Evolutionary conservation across 2,888 invertebrate genomes (phyloP).

Genomic region (Melanophora roralis): DNA sequence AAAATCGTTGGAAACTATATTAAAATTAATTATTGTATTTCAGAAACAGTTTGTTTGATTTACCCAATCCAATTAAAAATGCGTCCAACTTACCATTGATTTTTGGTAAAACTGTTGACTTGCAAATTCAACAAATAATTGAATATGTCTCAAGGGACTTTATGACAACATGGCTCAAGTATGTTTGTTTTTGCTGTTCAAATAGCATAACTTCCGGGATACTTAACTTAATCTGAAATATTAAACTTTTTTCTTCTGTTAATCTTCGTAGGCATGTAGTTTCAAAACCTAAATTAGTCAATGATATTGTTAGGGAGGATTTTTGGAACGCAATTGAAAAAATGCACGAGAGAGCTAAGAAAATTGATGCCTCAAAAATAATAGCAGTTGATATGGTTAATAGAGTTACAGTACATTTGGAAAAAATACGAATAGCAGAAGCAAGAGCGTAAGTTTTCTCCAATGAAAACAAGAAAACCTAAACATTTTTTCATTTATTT

Average conservation of each 20-base stretch:
- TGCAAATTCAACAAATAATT: conserved; percentile 88
- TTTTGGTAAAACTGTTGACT: conserved; percentile 90
- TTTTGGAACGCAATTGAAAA: conserved; percentile 88
- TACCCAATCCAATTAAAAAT: conserved; percentile 76
- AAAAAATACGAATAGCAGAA: conserved; percentile 87
- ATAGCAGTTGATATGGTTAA: conserved; percentile 89
- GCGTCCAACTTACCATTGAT: conserved; percentile 84
- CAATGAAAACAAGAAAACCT: neutral
- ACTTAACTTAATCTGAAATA: too few relatives aligned
- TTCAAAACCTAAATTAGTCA: conserved; percentile 82
- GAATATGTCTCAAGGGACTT: conserved; percentile 89
- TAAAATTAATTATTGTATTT: conserved; percentile 18
- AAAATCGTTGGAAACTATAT: too few relatives aligned
- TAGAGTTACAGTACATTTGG: conserved; percentile 90
- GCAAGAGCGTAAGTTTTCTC: conserved; percentile 82
- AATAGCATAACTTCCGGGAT: too few relatives aligned
- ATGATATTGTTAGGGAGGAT: conserved; percentile 85
- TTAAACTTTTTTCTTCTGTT: neutral
- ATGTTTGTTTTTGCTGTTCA: conserved; percentile 40
- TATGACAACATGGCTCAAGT: conserved; percentile 85
- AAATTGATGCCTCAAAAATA: conserved; percentile 89
- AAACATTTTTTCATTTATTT: too few relatives aligned
- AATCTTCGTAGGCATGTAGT: conserved; percentile 79
- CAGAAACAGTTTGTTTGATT: conserved; percentile 76
- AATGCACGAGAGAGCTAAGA: conserved; percentile 84